Evolutionary conservation across 2,888 invertebrate species (phyloP).

Genomic region (Acleris literana): DNA sequence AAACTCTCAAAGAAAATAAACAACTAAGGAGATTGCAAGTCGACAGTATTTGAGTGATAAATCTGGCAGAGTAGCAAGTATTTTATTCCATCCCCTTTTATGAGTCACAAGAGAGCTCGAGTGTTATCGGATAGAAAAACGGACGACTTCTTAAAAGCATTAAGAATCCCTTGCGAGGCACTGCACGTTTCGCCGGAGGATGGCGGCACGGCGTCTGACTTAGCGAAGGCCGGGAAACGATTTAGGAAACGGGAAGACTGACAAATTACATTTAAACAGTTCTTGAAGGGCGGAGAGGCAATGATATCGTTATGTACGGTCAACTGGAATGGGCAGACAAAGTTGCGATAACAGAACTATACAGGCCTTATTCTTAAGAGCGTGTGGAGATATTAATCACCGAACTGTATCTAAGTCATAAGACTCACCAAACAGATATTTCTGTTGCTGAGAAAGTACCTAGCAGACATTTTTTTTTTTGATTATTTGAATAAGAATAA

Average conservation of each 20-base stretch:
- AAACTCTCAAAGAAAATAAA: background rate
- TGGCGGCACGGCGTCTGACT: constrained; percentile 30
- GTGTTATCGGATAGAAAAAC: constrained; percentile 23
- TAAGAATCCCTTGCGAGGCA: constrained; percentile 34
- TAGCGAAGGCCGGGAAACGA: constrained; percentile 29
- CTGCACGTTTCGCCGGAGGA: constrained; percentile 27
- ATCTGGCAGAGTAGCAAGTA: background rate
- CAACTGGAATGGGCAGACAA: background rate
- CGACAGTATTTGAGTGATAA: constrained; percentile 1
- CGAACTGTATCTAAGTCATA: too few relatives aligned
- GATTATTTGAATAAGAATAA: too few relatives aligned
- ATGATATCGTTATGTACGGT: constrained; percentile 2
- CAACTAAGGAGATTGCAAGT: too few relatives aligned
- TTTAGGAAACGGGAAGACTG: constrained; percentile 35
- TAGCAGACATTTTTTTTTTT: too few relatives aligned
- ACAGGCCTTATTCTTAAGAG: too few relatives aligned
- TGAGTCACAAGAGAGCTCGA: constrained; percentile 11
- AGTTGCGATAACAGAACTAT: too few relatives aligned
- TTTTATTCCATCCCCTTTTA: constrained; percentile 5
- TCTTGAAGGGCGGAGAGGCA: constrained; percentile 13
- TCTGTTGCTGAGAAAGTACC: too few relatives aligned
- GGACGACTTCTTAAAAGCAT: constrained; percentile 25
- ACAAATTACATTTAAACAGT: constrained; percentile 19
- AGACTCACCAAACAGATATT: too few relatives aligned
- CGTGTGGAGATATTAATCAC: too few relatives aligned